A percentile compares a stretch with the other conserved stretches of the same genome.
Conservation (phyloP, 2,113 vertebrate species). For the Centropristis striata region DNA sequence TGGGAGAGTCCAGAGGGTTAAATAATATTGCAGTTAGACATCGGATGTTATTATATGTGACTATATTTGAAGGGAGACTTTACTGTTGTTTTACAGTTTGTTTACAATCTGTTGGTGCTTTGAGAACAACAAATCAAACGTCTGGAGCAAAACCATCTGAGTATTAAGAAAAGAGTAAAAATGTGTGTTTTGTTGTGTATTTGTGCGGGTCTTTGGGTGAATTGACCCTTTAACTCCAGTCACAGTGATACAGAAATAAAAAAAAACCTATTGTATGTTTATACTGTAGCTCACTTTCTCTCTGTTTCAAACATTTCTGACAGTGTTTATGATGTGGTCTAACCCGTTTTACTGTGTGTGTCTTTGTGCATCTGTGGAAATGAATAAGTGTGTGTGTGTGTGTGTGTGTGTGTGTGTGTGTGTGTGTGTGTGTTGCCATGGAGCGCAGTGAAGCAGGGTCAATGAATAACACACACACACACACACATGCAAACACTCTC, state of each 20-base stretch:
- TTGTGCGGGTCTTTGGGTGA: neutral
- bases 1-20: too few species aligned
- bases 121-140: neutral
- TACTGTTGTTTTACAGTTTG: too few species aligned
- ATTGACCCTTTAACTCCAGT: neutral
- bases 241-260: neutral
- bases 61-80: too few species aligned
- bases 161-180: neutral
- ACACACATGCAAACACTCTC: neutral
- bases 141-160: neutral
- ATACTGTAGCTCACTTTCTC: neutral
- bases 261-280: neutral
- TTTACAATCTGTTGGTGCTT: too few species aligned
- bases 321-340: slow-evolving; percentile 3
- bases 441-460: too few species aligned
- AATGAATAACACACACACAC: slow-evolving; percentile 5
- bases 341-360: slow-evolving; percentile 13
- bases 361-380: slow-evolving; percentile 15
- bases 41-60: too few species aligned
- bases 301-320: neutral
- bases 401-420: too few species aligned
- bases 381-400: slow-evolving; percentile 12
- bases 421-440: too few species aligned
- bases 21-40: too few species aligned
- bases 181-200: neutral